phyloP scores from a whole-genome alignment of 2,113 vertebrate genomes.

The Sylvietta virens region DNA sequence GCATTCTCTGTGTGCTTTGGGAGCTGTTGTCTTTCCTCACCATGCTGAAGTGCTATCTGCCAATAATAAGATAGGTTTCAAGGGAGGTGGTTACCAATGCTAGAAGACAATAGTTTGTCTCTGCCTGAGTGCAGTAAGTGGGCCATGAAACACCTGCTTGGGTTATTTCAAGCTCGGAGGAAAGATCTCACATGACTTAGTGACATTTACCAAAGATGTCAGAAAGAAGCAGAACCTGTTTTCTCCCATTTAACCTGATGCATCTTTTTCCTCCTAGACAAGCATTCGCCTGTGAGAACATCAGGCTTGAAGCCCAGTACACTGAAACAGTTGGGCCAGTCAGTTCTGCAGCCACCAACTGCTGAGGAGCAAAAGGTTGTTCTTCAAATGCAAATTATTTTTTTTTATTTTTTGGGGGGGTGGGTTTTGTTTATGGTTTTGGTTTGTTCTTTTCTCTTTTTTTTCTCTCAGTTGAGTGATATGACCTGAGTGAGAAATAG shows the following conservation, averaged over 20 bases:
- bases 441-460: not conserved
- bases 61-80: not conserved
- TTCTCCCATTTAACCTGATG: not conserved
- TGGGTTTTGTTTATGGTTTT: not conserved
- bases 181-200: not conserved
- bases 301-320: conserved; percentile 89
- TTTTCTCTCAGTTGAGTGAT: not conserved
- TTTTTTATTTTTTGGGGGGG: not conserved
- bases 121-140: not conserved
- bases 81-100: not conserved
- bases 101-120: not conserved
- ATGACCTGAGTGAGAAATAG: not conserved
- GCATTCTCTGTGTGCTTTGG: not conserved
- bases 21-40: not conserved
- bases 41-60: not conserved
- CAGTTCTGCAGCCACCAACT: conserved; percentile 58
- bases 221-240: not conserved
- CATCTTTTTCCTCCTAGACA: conserved; percentile 61
- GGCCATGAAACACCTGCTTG: not conserved
- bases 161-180: not conserved
- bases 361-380: conserved; percentile 60
- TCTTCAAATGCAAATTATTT: not conserved
- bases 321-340: conserved; percentile 82
- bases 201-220: not conserved
- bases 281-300: conserved; percentile 70